These are phyloP conservation scores for Cancer borealis DNA, from an alignment of 2,888 invertebrate genomes.

Conservation along the genomic window DNA sequence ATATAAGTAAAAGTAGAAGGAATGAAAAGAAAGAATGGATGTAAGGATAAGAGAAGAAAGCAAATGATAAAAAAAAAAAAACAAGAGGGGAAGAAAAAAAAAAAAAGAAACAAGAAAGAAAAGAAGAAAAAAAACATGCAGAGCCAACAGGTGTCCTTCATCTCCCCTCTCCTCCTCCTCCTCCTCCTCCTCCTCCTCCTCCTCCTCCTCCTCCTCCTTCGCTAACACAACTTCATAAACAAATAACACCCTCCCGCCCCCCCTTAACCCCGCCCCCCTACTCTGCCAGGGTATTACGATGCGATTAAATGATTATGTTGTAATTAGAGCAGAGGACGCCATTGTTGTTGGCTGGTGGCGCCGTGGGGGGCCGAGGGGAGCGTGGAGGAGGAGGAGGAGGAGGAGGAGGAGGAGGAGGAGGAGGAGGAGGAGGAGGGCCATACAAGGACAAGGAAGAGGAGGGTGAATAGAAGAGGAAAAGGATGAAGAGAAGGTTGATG, in stretches of 20 bases:
- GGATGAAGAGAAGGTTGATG: neutral
- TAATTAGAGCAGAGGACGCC: constrained; percentile 41
- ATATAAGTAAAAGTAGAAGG: too few species aligned
- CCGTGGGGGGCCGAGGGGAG: constrained; percentile 36
- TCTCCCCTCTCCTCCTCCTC: constrained; percentile 7
- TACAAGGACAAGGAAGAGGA: neutral
- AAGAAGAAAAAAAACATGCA: neutral
- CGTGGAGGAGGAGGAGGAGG: neutral
- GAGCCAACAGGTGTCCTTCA: constrained; percentile 20
- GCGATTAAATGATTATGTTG: constrained; percentile 57
- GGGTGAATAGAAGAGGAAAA: too few species aligned
- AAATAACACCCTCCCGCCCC: constrained; percentile 29
- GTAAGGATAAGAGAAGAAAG: neutral
- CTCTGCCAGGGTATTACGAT: constrained; percentile 39
- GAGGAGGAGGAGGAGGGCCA: neutral
- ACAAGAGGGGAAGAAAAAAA: neutral
- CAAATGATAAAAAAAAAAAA: neutral
- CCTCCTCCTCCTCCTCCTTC: neutral
- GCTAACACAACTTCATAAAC: constrained; percentile 45
- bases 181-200: constrained; percentile 7
- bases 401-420: neutral
- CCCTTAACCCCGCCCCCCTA: neutral
- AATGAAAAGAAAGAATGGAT: neutral
- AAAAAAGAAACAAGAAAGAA: neutral
- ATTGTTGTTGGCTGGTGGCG: constrained; percentile 45